Evolutionary conservation across 2,113 vertebrate genomes (phyloP).

Genomic region (Microcebus griseorufus): DNA sequence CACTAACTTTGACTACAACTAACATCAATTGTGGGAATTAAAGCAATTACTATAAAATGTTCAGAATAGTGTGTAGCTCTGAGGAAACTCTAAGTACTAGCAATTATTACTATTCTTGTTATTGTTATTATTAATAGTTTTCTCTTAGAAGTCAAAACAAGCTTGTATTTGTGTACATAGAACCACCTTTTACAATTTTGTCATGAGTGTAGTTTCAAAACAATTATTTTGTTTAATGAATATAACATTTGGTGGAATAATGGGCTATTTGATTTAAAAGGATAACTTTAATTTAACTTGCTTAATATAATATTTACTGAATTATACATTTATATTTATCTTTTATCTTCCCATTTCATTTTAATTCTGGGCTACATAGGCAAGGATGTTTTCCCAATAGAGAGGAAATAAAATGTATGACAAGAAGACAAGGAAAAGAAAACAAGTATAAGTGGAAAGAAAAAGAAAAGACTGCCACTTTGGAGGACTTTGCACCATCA

Average conservation of each 20-base stretch:
- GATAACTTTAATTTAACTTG: background rate
- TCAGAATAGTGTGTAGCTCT: background rate
- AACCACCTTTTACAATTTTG: background rate
- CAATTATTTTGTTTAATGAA: background rate
- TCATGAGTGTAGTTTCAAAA: background rate
- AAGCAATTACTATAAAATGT: background rate
- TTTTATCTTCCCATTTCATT: background rate
- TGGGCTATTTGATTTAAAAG: background rate
- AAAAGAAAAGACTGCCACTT: background rate
- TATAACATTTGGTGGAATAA: background rate
- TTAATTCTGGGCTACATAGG: background rate
- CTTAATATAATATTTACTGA: background rate
- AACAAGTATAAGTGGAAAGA: background rate
- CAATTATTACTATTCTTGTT: background rate
- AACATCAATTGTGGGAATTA: background rate
- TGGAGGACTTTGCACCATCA: background rate
- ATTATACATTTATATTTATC: background rate
- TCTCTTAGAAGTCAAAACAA: background rate
- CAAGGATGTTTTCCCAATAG: background rate
- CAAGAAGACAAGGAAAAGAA: background rate
- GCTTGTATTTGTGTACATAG: background rate
- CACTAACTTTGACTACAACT: background rate
- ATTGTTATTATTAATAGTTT: background rate
- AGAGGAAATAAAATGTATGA: background rate
- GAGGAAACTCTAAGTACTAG: background rate